phyloP scores from a whole-genome alignment of 2,888 invertebrate species.

The Cheilosia variabilis region DNA sequence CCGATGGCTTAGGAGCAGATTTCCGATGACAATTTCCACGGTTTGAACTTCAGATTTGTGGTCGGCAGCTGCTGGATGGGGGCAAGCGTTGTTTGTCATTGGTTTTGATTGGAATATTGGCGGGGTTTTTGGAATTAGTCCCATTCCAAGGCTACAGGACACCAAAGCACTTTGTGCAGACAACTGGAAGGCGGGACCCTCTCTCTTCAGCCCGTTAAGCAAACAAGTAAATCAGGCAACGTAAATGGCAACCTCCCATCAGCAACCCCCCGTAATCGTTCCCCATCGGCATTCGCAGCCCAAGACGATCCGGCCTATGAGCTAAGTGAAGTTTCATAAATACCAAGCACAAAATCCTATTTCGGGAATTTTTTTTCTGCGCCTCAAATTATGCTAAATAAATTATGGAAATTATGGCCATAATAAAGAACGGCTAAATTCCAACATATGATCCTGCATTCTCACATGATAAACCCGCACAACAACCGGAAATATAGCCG shows the following conservation, averaged over 20 bases:
- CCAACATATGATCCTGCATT: constrained; percentile 67
- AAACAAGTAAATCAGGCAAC: too few species aligned
- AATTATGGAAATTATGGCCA: constrained; percentile 53
- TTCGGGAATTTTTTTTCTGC: constrained; percentile 21
- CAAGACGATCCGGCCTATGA: neutral
- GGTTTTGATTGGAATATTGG: neutral
- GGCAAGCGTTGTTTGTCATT: neutral
- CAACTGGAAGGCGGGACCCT: too few species aligned
- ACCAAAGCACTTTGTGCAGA: too few species aligned
- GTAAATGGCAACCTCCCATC: too few species aligned
- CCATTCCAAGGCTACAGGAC: too few species aligned
- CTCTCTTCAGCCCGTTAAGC: too few species aligned
- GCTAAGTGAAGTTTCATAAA: neutral
- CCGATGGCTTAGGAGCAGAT: neutral
- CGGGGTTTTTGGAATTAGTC: neutral
- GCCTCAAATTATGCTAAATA: constrained; percentile 53
- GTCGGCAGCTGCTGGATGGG: neutral
- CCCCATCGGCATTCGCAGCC: neutral
- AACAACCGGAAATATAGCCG: constrained; percentile 20
- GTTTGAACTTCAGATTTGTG: neutral
- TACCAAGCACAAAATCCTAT: constrained; percentile 3
- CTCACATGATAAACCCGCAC: constrained; percentile 53
- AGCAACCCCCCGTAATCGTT: neutral
- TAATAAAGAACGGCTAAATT: constrained; percentile 66
- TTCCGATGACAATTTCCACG: constrained; percentile 1